Evolutionary conservation across 2,888 invertebrate genomes (phyloP).

Genomic region (Cantharis flavilabris): DNA sequence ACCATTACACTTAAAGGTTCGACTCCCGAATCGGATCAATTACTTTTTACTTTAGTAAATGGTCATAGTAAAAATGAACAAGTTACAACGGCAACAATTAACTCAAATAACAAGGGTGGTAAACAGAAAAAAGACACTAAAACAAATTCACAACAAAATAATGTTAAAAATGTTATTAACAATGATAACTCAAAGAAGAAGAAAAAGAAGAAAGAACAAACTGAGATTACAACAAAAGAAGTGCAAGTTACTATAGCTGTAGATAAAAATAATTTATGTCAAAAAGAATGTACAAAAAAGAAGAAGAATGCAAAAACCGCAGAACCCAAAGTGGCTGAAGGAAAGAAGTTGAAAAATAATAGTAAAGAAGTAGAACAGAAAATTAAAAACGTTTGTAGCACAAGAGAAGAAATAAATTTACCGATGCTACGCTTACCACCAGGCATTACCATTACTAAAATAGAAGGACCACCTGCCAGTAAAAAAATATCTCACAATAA

Average conservation of each 20-base stretch:
- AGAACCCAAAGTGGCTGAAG: constrained; percentile 22
- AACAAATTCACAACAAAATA: constrained; percentile 11
- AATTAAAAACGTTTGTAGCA: constrained; percentile 12
- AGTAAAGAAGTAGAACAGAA: not conserved
- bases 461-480: constrained; percentile 53
- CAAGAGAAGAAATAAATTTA: constrained; percentile 43
- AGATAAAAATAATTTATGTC: constrained; percentile 27
- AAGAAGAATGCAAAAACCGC: constrained; percentile 19
- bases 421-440: constrained; percentile 52
- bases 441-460: constrained; percentile 58
- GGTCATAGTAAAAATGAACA: constrained; percentile 54
- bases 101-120: constrained; percentile 33
- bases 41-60: constrained; percentile 72
- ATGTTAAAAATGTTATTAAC: constrained; percentile 18
- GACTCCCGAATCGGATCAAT: constrained; percentile 73
- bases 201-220: constrained; percentile 12
- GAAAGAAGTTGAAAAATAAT: not conserved
- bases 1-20: constrained; percentile 77
- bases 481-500: constrained; percentile 35
- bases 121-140: constrained; percentile 27
- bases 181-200: constrained; percentile 21
- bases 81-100: constrained; percentile 13
- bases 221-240: constrained; percentile 38
- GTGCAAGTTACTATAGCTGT: constrained; percentile 48
- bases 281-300: constrained; percentile 7